Percentiles rank a stretch among this genome's conserved stretches.
phyloP scores from a whole-genome alignment of 2,797 vertebrate species.

The Mus caroli region DNA sequence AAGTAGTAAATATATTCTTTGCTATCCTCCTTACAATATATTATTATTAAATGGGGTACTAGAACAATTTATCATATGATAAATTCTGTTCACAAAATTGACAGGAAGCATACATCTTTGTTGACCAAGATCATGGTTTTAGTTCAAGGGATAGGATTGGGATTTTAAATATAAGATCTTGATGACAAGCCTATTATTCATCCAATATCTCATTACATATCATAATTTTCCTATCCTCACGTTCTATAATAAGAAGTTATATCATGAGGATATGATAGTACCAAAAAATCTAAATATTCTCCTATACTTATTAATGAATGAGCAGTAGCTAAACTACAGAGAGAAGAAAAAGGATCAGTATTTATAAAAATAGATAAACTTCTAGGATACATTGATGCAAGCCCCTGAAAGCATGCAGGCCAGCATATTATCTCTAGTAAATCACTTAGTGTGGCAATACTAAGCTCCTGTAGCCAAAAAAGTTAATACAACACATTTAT shows the following conservation, averaged over 20 bases:
- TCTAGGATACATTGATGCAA: neutral
- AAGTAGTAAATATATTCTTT: constrained; percentile 6
- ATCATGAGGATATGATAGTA: neutral
- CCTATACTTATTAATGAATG: neutral
- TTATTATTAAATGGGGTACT: neutral
- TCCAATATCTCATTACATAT: constrained; percentile 7
- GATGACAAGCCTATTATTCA: neutral
- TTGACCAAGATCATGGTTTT: neutral
- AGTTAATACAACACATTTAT: constrained; percentile 18
- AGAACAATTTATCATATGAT: constrained; percentile 11
- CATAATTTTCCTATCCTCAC: constrained; percentile 12
- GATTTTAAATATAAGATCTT: neutral
- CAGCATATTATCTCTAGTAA: constrained; percentile 51
- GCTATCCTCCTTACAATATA: constrained; percentile 20
- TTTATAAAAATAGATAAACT: constrained; percentile 41
- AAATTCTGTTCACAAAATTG: constrained; percentile 50
- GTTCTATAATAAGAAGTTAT: neutral
- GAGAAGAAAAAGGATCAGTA: constrained; percentile 12
- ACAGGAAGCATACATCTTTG: constrained; percentile 31
- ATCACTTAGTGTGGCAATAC: neutral
- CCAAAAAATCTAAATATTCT: constrained; percentile 39
- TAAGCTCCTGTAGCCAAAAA: constrained; percentile 21
- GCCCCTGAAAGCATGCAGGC: neutral
- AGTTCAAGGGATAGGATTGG: neutral
- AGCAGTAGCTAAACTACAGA: neutral